phyloP scores from a whole-genome alignment of 2,113 vertebrate genomes.

The Pseudorasbora parva region DNA sequence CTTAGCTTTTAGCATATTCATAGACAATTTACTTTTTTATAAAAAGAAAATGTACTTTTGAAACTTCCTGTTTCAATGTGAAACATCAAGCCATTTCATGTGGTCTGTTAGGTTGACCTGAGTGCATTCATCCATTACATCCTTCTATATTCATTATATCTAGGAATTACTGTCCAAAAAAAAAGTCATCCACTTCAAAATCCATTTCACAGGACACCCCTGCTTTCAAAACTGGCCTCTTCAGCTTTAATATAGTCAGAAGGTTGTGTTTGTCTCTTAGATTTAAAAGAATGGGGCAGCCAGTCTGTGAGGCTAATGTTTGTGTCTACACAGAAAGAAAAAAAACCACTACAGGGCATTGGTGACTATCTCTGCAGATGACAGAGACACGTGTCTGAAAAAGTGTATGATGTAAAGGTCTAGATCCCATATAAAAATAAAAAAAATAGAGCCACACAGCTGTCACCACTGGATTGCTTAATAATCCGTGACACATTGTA shows the following conservation, averaged over 20 bases:
- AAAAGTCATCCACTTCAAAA: not conserved
- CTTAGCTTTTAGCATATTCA: not conserved
- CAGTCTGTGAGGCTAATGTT: not conserved
- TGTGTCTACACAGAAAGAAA: not conserved
- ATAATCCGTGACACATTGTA: not conserved
- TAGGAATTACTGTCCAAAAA: too few species aligned
- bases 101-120: not conserved
- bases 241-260: conserved; percentile 28
- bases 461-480: not conserved
- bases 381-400: not conserved
- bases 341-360: not conserved
- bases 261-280: not conserved
- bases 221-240: not conserved
- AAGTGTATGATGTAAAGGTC: not conserved
- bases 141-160: not conserved
- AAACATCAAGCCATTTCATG: not conserved
- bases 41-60: not conserved
- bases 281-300: not conserved
- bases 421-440: not conserved
- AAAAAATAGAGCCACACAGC: not conserved
- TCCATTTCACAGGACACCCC: not conserved
- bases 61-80: not conserved
- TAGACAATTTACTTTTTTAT: not conserved
- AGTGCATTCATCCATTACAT: not conserved
- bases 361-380: not conserved